These are phyloP conservation scores for Ibycter americanus DNA, from an alignment of 2,797 vertebrate genomes.

Conservation along the genomic window DNA sequence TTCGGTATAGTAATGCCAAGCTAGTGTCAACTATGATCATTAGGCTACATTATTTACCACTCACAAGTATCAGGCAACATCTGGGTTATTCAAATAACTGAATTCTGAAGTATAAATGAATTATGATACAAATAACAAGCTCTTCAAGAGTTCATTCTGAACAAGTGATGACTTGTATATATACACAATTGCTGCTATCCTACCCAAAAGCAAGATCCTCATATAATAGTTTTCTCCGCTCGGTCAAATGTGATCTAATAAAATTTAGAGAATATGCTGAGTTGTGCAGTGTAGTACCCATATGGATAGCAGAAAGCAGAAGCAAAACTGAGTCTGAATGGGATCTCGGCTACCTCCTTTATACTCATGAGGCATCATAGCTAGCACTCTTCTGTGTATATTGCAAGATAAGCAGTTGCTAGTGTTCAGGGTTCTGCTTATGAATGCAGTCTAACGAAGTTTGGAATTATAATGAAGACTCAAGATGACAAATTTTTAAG, in stretches of 20 bases:
- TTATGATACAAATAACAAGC: neutral
- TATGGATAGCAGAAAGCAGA: neutral
- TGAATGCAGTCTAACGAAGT: neutral
- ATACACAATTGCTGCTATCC: neutral
- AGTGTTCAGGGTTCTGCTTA: neutral
- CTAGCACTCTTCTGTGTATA: neutral
- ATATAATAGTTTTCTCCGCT: neutral
- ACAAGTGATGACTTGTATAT: neutral
- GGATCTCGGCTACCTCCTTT: neutral
- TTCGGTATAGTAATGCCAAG: neutral
- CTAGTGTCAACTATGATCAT: neutral
- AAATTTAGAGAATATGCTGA: neutral
- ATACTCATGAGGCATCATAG: neutral
- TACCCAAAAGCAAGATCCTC: neutral
- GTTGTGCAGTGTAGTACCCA: neutral
- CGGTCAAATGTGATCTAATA: neutral
- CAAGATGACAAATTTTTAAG: neutral
- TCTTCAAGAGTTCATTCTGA: neutral
- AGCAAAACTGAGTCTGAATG: neutral
- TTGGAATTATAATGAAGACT: neutral
- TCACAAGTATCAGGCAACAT: neutral
- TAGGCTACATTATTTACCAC: neutral
- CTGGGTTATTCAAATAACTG: neutral
- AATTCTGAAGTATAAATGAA: neutral
- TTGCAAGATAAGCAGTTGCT: neutral